A percentile compares a stretch with the other conserved stretches of the same genome.
Conservation (phyloP, 1,140 invertebrate species). For the Drosophila neocordata region DNA sequence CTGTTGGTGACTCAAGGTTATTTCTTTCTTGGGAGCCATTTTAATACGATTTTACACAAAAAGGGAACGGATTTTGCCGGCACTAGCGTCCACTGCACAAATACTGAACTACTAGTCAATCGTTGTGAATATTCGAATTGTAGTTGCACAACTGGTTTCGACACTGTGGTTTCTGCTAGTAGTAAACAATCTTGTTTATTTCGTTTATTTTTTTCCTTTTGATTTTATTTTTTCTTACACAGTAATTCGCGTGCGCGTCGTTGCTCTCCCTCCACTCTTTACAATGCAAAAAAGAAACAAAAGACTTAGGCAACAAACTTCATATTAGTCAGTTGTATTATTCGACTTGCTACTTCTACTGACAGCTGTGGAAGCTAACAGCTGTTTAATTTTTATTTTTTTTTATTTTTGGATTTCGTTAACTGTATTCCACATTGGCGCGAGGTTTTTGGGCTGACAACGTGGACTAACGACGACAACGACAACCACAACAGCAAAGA, state of each 20-base stretch:
- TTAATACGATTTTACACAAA: constrained; percentile 10
- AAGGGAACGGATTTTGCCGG: constrained; percentile 30
- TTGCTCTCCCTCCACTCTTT: neutral
- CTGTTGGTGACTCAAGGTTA: constrained; percentile 69
- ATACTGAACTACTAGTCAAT: constrained; percentile 29
- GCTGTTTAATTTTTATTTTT: constrained; percentile 27
- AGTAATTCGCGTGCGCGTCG: constrained; percentile 58
- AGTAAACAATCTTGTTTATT: constrained; percentile 66
- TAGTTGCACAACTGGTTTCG: constrained; percentile 75
- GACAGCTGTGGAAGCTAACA: constrained; percentile 35
- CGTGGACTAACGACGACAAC: constrained; percentile 27
- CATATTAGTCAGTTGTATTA: constrained; percentile 37
- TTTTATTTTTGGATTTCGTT: neutral
- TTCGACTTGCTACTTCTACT: constrained; percentile 14
- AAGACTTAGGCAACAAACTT: constrained; percentile 76
- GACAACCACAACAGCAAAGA: constrained; percentile 22
- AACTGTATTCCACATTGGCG: constrained; percentile 27
- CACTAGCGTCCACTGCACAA: constrained; percentile 14
- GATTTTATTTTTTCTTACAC: constrained; percentile 37
- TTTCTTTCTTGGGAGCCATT: constrained; percentile 75
- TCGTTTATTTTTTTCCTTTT: constrained; percentile 30
- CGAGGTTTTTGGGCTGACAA: constrained; percentile 34
- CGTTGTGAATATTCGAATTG: constrained; percentile 47
- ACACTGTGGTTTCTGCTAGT: constrained; percentile 22
- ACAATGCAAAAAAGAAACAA: constrained; percentile 51